Conservation (phyloP, 2,888 invertebrate genomes). For the Bruchidius siliquastri region DNA sequence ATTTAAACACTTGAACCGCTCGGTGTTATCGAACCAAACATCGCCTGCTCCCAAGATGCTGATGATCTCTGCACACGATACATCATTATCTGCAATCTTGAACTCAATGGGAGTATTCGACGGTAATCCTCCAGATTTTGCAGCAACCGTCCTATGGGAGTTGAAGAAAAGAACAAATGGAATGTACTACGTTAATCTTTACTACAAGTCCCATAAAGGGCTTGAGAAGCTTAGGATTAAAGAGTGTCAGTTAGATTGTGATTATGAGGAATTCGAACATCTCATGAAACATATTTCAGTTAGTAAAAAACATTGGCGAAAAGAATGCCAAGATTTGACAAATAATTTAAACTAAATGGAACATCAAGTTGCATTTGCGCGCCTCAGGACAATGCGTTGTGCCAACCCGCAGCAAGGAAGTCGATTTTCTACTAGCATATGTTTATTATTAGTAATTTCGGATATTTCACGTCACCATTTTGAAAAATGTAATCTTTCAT, state of each 20-base stretch:
- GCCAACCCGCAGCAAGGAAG: no score
- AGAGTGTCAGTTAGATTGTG: constrained; percentile 61
- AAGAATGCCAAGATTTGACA: constrained; percentile 52
- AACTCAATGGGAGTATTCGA: constrained; percentile 67
- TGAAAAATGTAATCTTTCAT: no score
- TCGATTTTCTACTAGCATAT: no score
- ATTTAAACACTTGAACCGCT: constrained; percentile 52
- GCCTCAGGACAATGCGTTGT: no score
- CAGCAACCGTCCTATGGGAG: constrained; percentile 68
- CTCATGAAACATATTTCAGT: constrained; percentile 56
- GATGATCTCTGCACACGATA: constrained; percentile 77
- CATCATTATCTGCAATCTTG: constrained; percentile 68
- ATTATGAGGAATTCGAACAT: constrained; percentile 53
- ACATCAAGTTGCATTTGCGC: no score
- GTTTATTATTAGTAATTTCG: no score
- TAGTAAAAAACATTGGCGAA: constrained; percentile 57
- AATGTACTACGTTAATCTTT: constrained; percentile 37
- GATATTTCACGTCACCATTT: no score
- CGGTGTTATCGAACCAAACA: constrained; percentile 6
- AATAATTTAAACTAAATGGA: not conserved
- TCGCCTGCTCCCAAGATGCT: constrained; percentile 53
- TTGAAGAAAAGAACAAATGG: constrained; percentile 47
- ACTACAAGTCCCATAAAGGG: constrained; percentile 60
- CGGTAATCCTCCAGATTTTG: constrained; percentile 62
- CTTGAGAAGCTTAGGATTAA: constrained; percentile 58